phyloP scores from a whole-genome alignment of 2,113 vertebrate species.

The Crotalus viridis region DNA sequence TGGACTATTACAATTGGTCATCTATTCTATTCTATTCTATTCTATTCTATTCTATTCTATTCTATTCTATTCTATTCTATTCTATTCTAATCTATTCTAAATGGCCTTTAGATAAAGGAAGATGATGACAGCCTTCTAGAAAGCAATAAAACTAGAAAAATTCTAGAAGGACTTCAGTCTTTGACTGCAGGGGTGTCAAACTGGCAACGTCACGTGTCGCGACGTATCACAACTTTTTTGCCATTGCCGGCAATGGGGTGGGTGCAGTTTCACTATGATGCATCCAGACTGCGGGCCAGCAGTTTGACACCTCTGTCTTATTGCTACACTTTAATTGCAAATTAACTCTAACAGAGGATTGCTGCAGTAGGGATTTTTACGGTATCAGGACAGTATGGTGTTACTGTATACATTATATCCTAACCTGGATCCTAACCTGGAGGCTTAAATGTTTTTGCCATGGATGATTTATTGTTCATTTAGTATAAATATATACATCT shows the following conservation, averaged over 20 bases:
- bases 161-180: background rate
- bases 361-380: background rate
- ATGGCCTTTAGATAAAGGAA: background rate
- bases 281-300: too few relatives aligned
- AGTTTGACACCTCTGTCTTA: background rate
- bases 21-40: background rate
- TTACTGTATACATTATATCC: background rate
- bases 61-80: too few relatives aligned
- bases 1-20: background rate
- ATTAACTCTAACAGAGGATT: background rate
- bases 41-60: too few relatives aligned
- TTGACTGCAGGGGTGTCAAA: background rate
- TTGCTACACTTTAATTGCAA: background rate
- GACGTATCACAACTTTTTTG: too few relatives aligned
- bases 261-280: too few relatives aligned
- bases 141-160: background rate
- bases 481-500: background rate
- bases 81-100: background rate
- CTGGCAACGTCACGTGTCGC: too few relatives aligned
- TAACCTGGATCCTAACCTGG: background rate
- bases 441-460: background rate
- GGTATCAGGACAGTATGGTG: background rate
- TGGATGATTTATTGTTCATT: background rate
- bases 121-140: background rate
- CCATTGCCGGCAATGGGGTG: too few relatives aligned